These are phyloP conservation scores for Apolygus lucorum DNA, from an alignment of 1,140 invertebrate species.

Conservation along the genomic window DNA sequence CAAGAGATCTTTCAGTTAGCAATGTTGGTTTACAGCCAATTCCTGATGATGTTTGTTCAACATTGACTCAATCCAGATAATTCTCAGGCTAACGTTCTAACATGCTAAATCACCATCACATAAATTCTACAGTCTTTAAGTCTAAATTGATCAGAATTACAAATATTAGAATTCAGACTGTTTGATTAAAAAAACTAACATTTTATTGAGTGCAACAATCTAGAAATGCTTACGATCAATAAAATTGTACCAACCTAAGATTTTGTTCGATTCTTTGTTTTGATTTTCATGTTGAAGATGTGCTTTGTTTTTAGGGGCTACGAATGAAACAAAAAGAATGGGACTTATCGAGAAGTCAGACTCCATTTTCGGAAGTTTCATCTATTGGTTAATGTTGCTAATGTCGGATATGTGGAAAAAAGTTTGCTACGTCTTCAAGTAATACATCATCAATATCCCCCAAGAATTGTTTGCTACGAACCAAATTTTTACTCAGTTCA, in stretches of 20 bases:
- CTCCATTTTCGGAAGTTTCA: slow-evolving; percentile 32
- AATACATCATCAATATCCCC: no score
- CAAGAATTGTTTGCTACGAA: no score
- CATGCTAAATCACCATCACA: no score
- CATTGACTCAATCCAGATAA: no score
- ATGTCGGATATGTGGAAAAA: no score
- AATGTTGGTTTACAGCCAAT: no score
- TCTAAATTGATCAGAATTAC: neutral
- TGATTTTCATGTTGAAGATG: slow-evolving; percentile 27
- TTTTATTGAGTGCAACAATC: neutral
- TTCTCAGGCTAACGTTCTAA: no score
- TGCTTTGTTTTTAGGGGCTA: slow-evolving; percentile 41
- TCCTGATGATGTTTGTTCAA: no score
- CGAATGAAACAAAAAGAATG: slow-evolving; percentile 42
- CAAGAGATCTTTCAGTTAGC: no score
- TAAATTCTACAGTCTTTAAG: no score
- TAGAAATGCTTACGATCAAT: neutral
- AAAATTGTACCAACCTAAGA: neutral
- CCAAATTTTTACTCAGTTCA: no score
- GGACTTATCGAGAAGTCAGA: slow-evolving; percentile 39
- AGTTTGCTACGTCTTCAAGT: no score
- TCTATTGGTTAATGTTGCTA: neutral
- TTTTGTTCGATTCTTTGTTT: neutral
- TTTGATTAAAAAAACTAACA: neutral
- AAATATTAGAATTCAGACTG: neutral